Evolutionary conservation across 2,113 vertebrate species (phyloP).

Genomic region (Syngnathus floridae): DNA sequence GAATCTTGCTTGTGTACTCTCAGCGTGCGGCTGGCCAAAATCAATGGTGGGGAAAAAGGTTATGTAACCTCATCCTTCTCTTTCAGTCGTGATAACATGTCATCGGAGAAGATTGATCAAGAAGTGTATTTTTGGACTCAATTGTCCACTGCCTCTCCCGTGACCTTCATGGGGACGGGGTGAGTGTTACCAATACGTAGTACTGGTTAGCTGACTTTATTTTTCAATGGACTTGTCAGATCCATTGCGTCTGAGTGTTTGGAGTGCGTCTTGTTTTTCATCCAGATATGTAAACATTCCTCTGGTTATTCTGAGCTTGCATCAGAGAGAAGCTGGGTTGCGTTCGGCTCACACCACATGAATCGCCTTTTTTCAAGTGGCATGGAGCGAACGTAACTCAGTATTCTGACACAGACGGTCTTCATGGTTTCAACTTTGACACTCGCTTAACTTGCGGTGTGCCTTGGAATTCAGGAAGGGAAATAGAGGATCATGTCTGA

Average conservation of each 20-base stretch:
- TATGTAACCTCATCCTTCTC: slow-evolving; percentile 63
- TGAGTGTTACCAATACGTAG: slow-evolving; percentile 10
- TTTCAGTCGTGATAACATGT: slow-evolving; percentile 47
- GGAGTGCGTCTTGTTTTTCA: slow-evolving; percentile 2
- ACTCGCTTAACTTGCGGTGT: slow-evolving; percentile 38
- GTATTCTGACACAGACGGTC: slow-evolving; percentile 1
- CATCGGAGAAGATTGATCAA: slow-evolving; percentile 68
- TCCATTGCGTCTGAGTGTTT: neutral
- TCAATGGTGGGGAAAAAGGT: slow-evolving; percentile 57
- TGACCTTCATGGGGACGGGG: slow-evolving; percentile 45
- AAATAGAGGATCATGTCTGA: slow-evolving; percentile 35
- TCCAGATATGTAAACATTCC: slow-evolving; percentile 2
- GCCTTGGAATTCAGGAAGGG: slow-evolving; percentile 35
- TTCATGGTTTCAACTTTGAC: slow-evolving; percentile 14
- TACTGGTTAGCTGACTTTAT: slow-evolving; percentile 2
- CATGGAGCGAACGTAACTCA: neutral
- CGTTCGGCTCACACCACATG: slow-evolving; percentile 1
- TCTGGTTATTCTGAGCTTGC: neutral
- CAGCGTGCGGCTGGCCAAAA: slow-evolving; percentile 42
- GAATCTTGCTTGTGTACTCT: slow-evolving; percentile 39
- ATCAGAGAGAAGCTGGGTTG: slow-evolving; percentile 2
- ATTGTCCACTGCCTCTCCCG: slow-evolving; percentile 25
- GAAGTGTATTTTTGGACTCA: slow-evolving; percentile 59
- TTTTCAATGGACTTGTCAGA: slow-evolving; percentile 9
- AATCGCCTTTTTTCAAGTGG: slow-evolving; percentile 17